Evolutionary conservation across 2,797 vertebrate species (phyloP).

Genomic region (Periophthalmus magnuspinnatus): DNA sequence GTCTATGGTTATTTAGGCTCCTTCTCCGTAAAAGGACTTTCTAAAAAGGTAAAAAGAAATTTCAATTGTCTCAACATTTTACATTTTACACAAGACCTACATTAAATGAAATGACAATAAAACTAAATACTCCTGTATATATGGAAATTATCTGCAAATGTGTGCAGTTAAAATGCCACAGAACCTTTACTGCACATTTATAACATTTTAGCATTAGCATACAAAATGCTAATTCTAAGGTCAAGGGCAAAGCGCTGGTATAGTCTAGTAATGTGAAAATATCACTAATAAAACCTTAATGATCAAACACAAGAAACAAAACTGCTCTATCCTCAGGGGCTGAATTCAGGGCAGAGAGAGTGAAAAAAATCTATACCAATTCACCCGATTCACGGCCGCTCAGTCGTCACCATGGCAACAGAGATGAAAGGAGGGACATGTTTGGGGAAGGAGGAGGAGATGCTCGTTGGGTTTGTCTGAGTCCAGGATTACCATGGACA

Average conservation of each 20-base stretch:
- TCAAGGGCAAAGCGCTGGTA: neutral
- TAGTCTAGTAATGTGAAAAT: neutral
- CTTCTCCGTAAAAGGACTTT: neutral
- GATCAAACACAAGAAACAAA: neutral
- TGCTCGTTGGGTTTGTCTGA: conserved; percentile 47
- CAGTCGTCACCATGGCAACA: conserved; percentile 50
- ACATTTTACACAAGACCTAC: too few species aligned
- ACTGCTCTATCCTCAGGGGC: conserved; percentile 9
- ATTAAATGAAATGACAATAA: too few species aligned
- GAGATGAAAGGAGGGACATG: conserved; percentile 47
- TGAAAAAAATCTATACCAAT: conserved; percentile 23
- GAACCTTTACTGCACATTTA: too few species aligned
- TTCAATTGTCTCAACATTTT: too few species aligned
- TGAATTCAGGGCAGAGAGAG: neutral
- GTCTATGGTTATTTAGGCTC: neutral
- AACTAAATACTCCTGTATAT: too few species aligned
- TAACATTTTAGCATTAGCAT: too few species aligned
- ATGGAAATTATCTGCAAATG: too few species aligned
- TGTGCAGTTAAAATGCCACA: too few species aligned
- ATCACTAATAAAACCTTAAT: neutral
- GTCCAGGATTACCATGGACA: conserved; percentile 48
- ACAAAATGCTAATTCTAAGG: neutral
- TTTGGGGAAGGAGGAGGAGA: conserved; percentile 31
- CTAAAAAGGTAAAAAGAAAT: too few species aligned
- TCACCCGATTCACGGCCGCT: conserved; percentile 23